Percentiles rank a stretch among this genome's conserved stretches.
Evolutionary conservation across 2,113 vertebrate species (phyloP).

Genomic region (Pelmatolapia mariae): DNA sequence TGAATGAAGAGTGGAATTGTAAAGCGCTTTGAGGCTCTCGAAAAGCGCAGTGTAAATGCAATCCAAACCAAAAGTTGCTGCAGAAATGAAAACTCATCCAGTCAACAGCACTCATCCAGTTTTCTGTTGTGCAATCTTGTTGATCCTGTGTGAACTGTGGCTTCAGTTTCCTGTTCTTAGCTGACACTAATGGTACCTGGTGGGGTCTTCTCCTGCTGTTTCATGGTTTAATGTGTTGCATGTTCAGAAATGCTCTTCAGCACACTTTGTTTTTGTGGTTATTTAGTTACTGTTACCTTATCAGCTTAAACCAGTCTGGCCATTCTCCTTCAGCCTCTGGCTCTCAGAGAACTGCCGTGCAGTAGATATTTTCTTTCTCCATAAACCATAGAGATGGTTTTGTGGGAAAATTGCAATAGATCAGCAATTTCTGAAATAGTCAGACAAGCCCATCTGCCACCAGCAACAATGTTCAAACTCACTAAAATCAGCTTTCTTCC

Average conservation of each 20-base stretch:
- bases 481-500: not conserved
- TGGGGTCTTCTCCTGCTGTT: not conserved
- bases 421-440: not conserved
- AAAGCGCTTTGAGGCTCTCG: not conserved
- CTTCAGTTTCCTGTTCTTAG: not conserved
- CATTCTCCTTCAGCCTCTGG: not conserved
- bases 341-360: not conserved
- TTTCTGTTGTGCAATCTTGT: not conserved
- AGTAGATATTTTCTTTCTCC: not conserved
- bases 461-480: not conserved
- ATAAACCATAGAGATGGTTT: not conserved
- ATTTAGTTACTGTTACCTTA: not conserved
- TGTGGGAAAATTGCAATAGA: not conserved
- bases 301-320: not conserved
- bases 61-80: not conserved
- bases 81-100: not conserved
- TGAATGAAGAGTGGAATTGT: not conserved
- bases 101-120: not conserved
- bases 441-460: not conserved
- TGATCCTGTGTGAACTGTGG: not conserved
- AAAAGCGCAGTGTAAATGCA: not conserved
- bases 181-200: not conserved
- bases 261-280: not conserved
- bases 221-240: not conserved
- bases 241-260: not conserved